Evolutionary conservation across 2,888 invertebrate species (phyloP).

Genomic region (Acrocera orbiculus): DNA sequence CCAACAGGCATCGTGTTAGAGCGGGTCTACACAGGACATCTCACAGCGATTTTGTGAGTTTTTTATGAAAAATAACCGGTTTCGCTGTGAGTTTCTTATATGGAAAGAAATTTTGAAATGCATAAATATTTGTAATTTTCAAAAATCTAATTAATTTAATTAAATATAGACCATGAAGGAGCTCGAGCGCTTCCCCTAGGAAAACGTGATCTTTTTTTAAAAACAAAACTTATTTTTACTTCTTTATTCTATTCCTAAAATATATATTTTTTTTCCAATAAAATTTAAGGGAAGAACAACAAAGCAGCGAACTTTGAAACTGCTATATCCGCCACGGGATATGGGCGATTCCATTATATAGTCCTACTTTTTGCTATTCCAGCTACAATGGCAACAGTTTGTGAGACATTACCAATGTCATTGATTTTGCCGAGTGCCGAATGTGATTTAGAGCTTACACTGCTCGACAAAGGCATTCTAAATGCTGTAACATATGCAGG

Average conservation of each 20-base stretch:
- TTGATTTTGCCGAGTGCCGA: slow-evolving; percentile 58
- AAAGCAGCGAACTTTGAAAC: slow-evolving; percentile 46
- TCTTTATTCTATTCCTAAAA: background rate
- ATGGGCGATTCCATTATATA: slow-evolving; percentile 49
- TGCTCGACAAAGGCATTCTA: slow-evolving; percentile 51
- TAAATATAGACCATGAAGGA: too few relatives aligned
- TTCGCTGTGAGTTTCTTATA: too few relatives aligned
- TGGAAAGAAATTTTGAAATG: too few relatives aligned
- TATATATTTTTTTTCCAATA: background rate
- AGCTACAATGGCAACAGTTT: slow-evolving; percentile 47
- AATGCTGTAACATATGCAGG: slow-evolving; percentile 57
- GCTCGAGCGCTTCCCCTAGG: too few relatives aligned
- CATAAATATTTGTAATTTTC: too few relatives aligned
- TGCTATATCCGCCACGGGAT: slow-evolving; percentile 49
- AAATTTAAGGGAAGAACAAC: slow-evolving; percentile 4
- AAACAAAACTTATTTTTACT: too few relatives aligned
- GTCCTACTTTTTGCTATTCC: slow-evolving; percentile 42
- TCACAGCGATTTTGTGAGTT: too few relatives aligned
- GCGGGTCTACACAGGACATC: too few relatives aligned
- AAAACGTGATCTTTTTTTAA: too few relatives aligned
- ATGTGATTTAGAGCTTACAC: slow-evolving; percentile 49
- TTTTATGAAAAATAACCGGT: too few relatives aligned
- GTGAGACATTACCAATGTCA: slow-evolving; percentile 53
- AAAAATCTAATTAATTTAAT: too few relatives aligned
- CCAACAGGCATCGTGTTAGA: too few relatives aligned